Conservation (phyloP, 2,797 vertebrate species). For the Thamnophis elegans region DNA sequence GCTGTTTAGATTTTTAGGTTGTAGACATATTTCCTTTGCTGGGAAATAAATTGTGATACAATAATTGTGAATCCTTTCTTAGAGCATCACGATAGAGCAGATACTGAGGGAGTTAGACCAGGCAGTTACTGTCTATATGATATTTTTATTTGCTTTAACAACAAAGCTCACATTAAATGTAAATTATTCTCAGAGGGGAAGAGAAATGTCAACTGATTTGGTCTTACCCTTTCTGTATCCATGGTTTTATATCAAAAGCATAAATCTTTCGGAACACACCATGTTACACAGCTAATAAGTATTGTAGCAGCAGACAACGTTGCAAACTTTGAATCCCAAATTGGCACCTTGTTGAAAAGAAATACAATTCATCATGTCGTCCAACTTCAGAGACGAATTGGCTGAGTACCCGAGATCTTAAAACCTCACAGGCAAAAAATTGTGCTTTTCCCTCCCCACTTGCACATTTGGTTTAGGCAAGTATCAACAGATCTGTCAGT, state of each 20-base stretch:
- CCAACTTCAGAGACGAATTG: not conserved
- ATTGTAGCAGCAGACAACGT: not conserved
- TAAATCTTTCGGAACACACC: constrained; percentile 32
- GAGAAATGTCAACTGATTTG: constrained; percentile 25
- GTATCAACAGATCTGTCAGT: not conserved
- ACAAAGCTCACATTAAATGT: constrained; percentile 29
- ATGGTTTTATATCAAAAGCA: constrained; percentile 35
- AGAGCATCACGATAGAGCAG: not conserved
- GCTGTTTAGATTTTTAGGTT: constrained; percentile 26
- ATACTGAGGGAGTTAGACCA: constrained; percentile 24
- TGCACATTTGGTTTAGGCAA: not conserved
- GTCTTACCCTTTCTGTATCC: constrained; percentile 33
- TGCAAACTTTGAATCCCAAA: constrained; percentile 6
- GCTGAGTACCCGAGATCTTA: constrained; percentile 5
- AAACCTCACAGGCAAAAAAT: constrained; percentile 6
- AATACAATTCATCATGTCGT: not conserved
- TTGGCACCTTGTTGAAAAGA: not conserved
- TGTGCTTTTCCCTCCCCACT: not conserved
- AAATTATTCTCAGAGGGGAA: constrained; percentile 37
- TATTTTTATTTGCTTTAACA: constrained; percentile 26
- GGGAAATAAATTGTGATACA: constrained; percentile 42
- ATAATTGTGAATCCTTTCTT: constrained; percentile 21
- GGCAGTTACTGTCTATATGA: constrained; percentile 7
- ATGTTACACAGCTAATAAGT: constrained; percentile 11
- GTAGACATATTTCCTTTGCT: constrained; percentile 40